Evolutionary conservation across 2,113 vertebrate genomes (phyloP).

Genomic region (Oreotrochilus melanogaster): DNA sequence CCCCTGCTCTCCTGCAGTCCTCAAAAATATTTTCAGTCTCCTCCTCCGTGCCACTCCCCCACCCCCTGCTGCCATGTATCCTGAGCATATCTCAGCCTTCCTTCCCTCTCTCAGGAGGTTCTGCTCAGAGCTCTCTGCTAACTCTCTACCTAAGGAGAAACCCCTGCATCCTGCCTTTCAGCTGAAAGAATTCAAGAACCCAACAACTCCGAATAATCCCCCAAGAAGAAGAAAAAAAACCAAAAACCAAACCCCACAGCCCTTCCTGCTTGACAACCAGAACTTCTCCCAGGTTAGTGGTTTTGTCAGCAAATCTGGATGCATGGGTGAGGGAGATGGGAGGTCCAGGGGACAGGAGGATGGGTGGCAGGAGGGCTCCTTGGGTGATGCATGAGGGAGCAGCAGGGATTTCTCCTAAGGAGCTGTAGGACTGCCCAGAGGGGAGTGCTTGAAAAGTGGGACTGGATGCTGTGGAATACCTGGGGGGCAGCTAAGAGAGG

Average conservation of each 20-base stretch:
- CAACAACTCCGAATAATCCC: constrained; percentile 10
- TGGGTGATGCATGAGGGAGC: not conserved
- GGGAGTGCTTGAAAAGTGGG: not conserved
- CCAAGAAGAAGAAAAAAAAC: not conserved
- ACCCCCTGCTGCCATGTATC: constrained; percentile 42
- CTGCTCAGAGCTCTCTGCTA: constrained; percentile 40
- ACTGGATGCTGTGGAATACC: not conserved
- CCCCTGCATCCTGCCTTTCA: not conserved
- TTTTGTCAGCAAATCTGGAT: not conserved
- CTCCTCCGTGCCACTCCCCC: constrained; percentile 71
- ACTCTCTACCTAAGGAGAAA: constrained; percentile 20
- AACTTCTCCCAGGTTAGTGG: constrained; percentile 45
- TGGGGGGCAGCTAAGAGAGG: not conserved
- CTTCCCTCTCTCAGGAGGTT: constrained; percentile 49
- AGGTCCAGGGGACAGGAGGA: not conserved
- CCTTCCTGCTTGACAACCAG: not conserved
- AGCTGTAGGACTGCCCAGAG: not conserved
- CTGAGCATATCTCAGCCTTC: constrained; percentile 60
- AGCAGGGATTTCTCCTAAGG: not conserved
- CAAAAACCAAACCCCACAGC: not conserved
- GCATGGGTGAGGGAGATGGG: not conserved
- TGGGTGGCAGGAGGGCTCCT: not conserved
- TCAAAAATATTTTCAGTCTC: constrained; percentile 53
- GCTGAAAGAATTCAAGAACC: not conserved
- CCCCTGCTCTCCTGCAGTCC: constrained; percentile 55